A percentile compares a stretch with the other conserved stretches of the same genome.
Evolutionary conservation across 2,888 invertebrate genomes (phyloP).

Genomic region (Tenthredo notha): DNA sequence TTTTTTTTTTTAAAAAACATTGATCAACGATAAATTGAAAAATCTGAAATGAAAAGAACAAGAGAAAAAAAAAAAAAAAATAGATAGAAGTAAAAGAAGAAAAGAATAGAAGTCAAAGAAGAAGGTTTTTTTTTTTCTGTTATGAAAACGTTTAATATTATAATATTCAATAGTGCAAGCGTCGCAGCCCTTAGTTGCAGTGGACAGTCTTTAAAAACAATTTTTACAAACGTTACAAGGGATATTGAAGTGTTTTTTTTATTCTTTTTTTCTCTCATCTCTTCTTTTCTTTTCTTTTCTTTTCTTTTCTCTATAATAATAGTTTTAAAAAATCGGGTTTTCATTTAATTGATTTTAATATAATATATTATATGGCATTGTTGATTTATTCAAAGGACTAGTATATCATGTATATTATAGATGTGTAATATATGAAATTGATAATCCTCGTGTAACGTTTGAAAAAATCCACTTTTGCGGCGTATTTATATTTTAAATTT

Average conservation of each 20-base stretch:
- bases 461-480: conserved; percentile 17
- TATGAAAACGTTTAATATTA: background rate
- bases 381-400: conserved; percentile 3
- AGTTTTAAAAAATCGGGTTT: background rate
- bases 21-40: background rate
- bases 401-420: background rate
- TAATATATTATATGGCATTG: background rate
- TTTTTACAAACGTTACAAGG: background rate
- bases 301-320: background rate
- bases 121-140: background rate
- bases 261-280: background rate
- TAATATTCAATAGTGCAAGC: conserved; percentile 24
- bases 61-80: too few species aligned
- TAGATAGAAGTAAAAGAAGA: background rate
- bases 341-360: background rate
- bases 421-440: background rate
- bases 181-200: conserved; percentile 14
- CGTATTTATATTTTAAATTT: background rate
- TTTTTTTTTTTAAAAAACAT: background rate
- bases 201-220: conserved; percentile 34
- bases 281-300: background rate
- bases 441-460: background rate
- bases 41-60: background rate
- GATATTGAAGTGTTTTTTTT: background rate
- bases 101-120: background rate